phyloP scores from a whole-genome alignment of 2,888 invertebrate species.

The Zygaena filipendulae region DNA sequence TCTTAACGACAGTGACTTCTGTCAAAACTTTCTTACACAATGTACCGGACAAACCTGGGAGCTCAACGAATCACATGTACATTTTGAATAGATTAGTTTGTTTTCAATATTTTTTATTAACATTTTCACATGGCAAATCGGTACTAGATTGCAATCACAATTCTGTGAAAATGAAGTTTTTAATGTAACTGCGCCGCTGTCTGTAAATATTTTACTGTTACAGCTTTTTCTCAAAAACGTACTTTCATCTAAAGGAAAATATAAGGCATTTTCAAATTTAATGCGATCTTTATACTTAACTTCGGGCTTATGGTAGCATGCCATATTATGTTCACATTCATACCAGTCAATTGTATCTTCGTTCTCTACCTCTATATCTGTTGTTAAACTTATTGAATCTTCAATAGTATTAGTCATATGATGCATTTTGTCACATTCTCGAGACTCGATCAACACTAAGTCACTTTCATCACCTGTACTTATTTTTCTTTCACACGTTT shows the following conservation, averaged over 20 bases:
- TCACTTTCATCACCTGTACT: conserved; percentile 19
- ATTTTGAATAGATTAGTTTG: conserved; percentile 35
- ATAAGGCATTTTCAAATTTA: too few relatives aligned
- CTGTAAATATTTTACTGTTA: too few relatives aligned
- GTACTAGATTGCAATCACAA: conserved; percentile 47
- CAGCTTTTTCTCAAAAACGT: too few relatives aligned
- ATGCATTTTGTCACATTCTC: conserved; percentile 15
- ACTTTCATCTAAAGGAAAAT: too few relatives aligned
- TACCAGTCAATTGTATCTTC: conserved; percentile 23
- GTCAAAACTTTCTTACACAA: too few relatives aligned
- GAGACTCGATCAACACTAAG: conserved; percentile 25
- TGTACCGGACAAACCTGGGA: conserved; percentile 46
- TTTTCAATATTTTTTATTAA: conserved; percentile 48
- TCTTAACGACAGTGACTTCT: conserved; percentile 9
- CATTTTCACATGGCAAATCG: conserved; percentile 57
- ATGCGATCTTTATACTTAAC: too few relatives aligned
- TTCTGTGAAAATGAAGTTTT: conserved; percentile 13
- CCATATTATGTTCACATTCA: conserved; percentile 16
- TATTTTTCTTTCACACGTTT: conserved; percentile 19
- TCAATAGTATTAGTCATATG: conserved; percentile 22
- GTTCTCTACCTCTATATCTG: too few relatives aligned
- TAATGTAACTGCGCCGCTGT: too few relatives aligned
- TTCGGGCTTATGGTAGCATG: too few relatives aligned
- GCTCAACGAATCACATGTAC: conserved; percentile 45
- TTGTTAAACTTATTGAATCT: conserved; percentile 18